Percentiles rank a stretch among this genome's conserved stretches.
Conservation (phyloP, 2,113 vertebrate genomes). For the Megaceryle torquata region DNA sequence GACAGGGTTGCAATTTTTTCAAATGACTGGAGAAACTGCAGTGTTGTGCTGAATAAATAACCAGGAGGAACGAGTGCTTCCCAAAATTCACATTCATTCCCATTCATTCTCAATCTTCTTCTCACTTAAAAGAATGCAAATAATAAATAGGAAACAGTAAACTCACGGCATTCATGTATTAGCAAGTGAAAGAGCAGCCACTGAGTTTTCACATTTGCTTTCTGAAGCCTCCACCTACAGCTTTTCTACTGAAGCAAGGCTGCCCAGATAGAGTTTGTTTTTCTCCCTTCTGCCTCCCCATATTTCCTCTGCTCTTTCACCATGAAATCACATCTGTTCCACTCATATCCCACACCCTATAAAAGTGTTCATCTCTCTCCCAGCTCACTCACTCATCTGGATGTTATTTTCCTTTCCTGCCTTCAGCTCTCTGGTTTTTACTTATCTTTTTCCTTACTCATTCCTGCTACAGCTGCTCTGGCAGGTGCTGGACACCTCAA, state of each 20-base stretch:
- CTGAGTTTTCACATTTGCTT: background rate
- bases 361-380: background rate
- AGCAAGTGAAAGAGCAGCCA: conserved; percentile 6
- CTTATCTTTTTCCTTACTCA: background rate
- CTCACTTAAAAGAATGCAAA: background rate
- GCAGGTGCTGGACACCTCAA: background rate
- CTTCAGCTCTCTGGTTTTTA: background rate
- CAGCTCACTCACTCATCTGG: background rate
- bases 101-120: conserved; percentile 22
- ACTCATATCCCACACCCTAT: background rate
- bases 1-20: conserved; percentile 35
- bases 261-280: background rate
- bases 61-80: background rate
- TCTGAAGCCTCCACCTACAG: background rate
- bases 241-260: background rate
- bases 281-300: background rate
- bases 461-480: background rate
- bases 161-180: background rate
- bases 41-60: conserved; percentile 30
- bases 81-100: conserved; percentile 51
- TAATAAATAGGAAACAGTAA: conserved; percentile 28
- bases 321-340: conserved; percentile 10
- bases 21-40: conserved; percentile 8
- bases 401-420: background rate
- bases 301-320: background rate